phyloP scores from a whole-genome alignment of 2,888 invertebrate species.

The Elgonia sp. region DNA sequence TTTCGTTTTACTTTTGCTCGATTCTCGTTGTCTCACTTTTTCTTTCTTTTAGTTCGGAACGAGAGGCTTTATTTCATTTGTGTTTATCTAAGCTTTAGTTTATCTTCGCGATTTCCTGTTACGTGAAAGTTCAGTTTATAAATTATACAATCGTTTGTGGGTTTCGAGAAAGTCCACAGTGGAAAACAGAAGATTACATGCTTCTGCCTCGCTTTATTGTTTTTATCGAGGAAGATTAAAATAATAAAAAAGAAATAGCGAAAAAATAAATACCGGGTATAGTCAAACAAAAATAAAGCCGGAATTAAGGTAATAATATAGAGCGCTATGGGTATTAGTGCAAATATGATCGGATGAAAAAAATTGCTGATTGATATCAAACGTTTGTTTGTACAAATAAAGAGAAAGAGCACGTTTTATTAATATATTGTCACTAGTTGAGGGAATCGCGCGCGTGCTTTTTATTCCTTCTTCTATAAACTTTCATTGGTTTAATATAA shows the following conservation, averaged over 20 bases:
- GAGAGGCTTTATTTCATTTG: slow-evolving; percentile 65
- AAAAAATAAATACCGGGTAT: not conserved
- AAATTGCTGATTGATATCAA: slow-evolving; percentile 4
- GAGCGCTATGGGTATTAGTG: not conserved
- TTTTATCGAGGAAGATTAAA: slow-evolving; percentile 38
- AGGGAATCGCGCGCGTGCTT: slow-evolving; percentile 8
- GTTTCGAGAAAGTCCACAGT: slow-evolving; percentile 30
- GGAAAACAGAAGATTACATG: slow-evolving; percentile 41
- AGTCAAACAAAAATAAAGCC: not conserved
- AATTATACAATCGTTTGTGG: slow-evolving; percentile 53
- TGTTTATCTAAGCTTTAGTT: slow-evolving; percentile 68
- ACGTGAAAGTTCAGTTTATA: slow-evolving; percentile 62
- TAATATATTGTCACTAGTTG: slow-evolving; percentile 27
- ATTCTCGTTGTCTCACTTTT: not conserved
- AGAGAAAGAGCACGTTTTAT: slow-evolving; percentile 17
- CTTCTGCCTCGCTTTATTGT: slow-evolving; percentile 36
- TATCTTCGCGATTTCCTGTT: slow-evolving; percentile 58
- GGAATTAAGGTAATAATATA: not conserved
- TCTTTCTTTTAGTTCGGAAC: slow-evolving; percentile 31
- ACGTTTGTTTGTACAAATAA: slow-evolving; percentile 15
- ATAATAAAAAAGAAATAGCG: not conserved
- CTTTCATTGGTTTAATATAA: slow-evolving; percentile 37
- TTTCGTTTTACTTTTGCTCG: not conserved
- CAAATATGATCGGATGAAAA: slow-evolving; percentile 5
- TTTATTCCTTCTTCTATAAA: slow-evolving; percentile 31